These are phyloP conservation scores for Tetramorium parvispinum DNA, from an alignment of 1,140 invertebrate genomes.

Conservation along the genomic window DNA sequence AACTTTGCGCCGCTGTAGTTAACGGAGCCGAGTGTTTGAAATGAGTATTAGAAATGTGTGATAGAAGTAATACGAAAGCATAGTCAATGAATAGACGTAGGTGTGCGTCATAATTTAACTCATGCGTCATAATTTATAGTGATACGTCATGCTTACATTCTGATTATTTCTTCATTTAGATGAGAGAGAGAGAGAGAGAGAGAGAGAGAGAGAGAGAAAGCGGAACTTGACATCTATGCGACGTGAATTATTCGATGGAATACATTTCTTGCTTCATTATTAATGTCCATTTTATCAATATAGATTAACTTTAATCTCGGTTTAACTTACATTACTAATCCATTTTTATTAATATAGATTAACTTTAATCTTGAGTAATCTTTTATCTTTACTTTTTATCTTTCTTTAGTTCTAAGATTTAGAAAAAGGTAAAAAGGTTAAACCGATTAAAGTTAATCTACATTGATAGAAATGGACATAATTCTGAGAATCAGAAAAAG, in stretches of 20 bases:
- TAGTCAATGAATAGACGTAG: background rate
- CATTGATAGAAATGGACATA: too few relatives aligned
- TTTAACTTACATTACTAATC: too few relatives aligned
- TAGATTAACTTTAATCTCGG: too few relatives aligned
- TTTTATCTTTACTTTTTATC: too few relatives aligned
- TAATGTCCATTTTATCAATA: too few relatives aligned
- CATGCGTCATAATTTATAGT: slow-evolving; percentile 19
- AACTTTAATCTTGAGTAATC: too few relatives aligned
- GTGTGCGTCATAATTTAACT: background rate
- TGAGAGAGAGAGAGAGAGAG: background rate
- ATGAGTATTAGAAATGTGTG: background rate
- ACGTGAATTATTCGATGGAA: background rate
- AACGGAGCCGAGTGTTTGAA: slow-evolving; percentile 1
- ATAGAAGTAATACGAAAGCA: slow-evolving; percentile 8
- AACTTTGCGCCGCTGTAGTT: background rate
- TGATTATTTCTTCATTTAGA: slow-evolving; percentile 27
- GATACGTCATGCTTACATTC: background rate
- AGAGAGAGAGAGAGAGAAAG: background rate
- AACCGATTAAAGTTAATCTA: too few relatives aligned
- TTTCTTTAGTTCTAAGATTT: too few relatives aligned
- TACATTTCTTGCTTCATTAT: too few relatives aligned
- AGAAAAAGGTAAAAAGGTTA: too few relatives aligned
- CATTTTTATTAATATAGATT: too few relatives aligned
- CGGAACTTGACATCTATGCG: background rate
- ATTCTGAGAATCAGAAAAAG: too few relatives aligned